phyloP scores from a whole-genome alignment of 2,888 invertebrate genomes.

The Coleophora flavipennella region DNA sequence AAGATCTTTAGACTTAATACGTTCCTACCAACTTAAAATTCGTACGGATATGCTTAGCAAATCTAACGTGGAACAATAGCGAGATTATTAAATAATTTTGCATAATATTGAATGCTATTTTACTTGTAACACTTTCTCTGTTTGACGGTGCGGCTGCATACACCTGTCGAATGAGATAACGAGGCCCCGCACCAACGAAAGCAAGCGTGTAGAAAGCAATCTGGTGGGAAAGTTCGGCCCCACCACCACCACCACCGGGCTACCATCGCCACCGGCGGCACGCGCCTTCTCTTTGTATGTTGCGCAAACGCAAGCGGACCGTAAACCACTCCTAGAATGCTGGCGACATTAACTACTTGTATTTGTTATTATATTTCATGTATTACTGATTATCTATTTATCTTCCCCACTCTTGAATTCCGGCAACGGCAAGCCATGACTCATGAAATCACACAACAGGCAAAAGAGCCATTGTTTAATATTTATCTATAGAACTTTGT shows the following conservation, averaged over 20 bases:
- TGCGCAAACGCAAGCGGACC: slow-evolving; percentile 50
- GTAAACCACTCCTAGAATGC: slow-evolving; percentile 6
- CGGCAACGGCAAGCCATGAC: too few relatives aligned
- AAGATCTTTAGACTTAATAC: too few relatives aligned
- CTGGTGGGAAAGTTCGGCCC: slow-evolving; percentile 58
- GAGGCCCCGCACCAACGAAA: slow-evolving; percentile 58
- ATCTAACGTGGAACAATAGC: not conserved
- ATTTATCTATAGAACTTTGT: too few relatives aligned
- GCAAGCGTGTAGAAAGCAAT: slow-evolving; percentile 47
- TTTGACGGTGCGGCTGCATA: slow-evolving; percentile 32
- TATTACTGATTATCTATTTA: too few relatives aligned
- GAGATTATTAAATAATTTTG: slow-evolving; percentile 22
- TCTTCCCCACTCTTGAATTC: too few relatives aligned
- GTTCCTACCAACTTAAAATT: too few relatives aligned
- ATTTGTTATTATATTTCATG: too few relatives aligned
- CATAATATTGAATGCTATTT: slow-evolving; percentile 43
- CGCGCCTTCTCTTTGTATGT: slow-evolving; percentile 57
- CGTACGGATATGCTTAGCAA: too few relatives aligned
- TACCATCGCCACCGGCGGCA: slow-evolving; percentile 13
- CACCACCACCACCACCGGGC: slow-evolving; percentile 8
- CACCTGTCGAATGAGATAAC: slow-evolving; percentile 70
- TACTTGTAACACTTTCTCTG: slow-evolving; percentile 64
- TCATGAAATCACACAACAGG: too few relatives aligned
- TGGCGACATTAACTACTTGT: slow-evolving; percentile 1
- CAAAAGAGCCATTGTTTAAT: too few relatives aligned